phyloP scores from a whole-genome alignment of 1,140 invertebrate genomes.

The Phthorimaea operculella region DNA sequence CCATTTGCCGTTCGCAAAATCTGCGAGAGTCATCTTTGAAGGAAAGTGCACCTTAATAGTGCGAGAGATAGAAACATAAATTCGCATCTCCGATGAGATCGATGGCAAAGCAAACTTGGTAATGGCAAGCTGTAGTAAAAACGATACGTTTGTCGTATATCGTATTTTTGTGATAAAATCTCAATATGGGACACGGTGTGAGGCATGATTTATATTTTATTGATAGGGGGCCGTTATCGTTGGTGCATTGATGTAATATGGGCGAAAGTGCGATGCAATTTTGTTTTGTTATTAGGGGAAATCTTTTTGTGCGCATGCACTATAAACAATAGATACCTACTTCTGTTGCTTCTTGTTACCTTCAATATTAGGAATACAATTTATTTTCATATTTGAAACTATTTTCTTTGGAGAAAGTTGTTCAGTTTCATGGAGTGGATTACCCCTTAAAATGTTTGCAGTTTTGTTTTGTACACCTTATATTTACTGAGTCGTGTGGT shows the following conservation, averaged over 20 bases:
- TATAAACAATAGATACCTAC: no score
- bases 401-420: no score
- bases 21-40: background rate
- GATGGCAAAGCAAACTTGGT: background rate
- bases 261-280: background rate
- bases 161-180: slow-evolving; percentile 48
- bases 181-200: slow-evolving; percentile 37
- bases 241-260: background rate
- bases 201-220: slow-evolving; percentile 45
- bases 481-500: no score
- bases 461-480: no score
- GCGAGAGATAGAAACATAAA: background rate
- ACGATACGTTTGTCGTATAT: slow-evolving; percentile 36
- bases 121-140: slow-evolving; percentile 22
- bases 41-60: background rate
- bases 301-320: no score
- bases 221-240: slow-evolving; percentile 19
- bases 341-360: no score
- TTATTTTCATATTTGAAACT: no score
- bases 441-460: no score
- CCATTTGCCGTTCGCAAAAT: slow-evolving; percentile 8
- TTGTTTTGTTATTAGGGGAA: background rate
- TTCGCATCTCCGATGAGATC: background rate
- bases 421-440: no score
- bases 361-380: no score